Evolutionary conservation across 2,113 vertebrate species (phyloP).

Genomic region (Puntigrus tetrazona): DNA sequence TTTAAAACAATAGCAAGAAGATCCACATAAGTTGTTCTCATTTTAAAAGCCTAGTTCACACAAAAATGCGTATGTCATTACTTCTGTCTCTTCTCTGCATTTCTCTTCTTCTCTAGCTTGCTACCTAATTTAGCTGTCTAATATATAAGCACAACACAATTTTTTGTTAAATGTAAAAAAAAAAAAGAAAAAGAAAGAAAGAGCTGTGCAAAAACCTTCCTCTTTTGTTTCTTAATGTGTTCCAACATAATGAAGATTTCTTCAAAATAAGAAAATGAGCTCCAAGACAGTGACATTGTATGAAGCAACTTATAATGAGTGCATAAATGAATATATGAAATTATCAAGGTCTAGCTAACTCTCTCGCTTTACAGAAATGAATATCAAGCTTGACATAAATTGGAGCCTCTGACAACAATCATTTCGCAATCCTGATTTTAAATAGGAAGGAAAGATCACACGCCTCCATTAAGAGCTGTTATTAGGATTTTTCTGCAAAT

Average conservation of each 20-base stretch:
- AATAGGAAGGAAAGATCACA: constrained; percentile 20
- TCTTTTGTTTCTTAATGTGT: neutral
- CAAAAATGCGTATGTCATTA: neutral
- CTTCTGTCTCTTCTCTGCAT: no score
- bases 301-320: neutral
- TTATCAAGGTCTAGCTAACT: neutral
- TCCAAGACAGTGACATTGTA: neutral
- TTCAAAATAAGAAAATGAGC: neutral
- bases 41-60: neutral
- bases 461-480: neutral
- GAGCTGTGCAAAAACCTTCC: neutral
- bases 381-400: constrained; percentile 20
- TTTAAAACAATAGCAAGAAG: neutral
- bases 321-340: neutral
- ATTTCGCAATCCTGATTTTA: constrained; percentile 11
- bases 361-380: neutral
- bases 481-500: constrained; percentile 11
- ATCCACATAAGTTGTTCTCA: neutral
- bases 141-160: no score
- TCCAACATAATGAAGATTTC: neutral
- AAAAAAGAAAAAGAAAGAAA: neutral
- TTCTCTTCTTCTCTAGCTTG: no score
- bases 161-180: no score
- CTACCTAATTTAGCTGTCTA: neutral
- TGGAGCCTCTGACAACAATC: constrained; percentile 26